These are phyloP conservation scores for Aldabrachelys gigantea DNA, from an alignment of 2,113 vertebrate genomes.

Conservation along the genomic window DNA sequence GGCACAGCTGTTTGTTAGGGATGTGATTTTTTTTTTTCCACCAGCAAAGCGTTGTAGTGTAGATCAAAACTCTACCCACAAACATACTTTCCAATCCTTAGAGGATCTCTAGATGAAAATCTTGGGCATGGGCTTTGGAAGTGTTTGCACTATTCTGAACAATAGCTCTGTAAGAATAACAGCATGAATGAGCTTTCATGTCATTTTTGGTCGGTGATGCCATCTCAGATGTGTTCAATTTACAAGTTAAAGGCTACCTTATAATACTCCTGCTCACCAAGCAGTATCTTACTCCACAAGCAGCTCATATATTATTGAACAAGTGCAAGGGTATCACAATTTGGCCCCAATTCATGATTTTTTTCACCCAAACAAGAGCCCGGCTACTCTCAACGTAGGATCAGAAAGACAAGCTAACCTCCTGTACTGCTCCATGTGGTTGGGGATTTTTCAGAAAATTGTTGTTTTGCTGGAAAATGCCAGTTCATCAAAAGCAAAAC, in stretches of 20 bases:
- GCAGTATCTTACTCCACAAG: not conserved
- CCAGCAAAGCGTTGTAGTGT: too few relatives aligned
- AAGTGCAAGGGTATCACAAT: not conserved
- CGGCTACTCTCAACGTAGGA: not conserved
- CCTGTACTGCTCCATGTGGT: too few relatives aligned
- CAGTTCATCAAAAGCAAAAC: too few relatives aligned
- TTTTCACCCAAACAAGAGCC: not conserved
- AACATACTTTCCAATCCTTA: not conserved
- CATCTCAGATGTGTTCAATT: not conserved
- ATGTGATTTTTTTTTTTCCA: too few relatives aligned
- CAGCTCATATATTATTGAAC: not conserved
- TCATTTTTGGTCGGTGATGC: fast-evolving
- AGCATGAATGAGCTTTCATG: not conserved
- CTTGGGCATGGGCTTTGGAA: not conserved
- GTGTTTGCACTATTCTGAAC: fast-evolving
- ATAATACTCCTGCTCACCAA: not conserved
- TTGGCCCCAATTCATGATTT: not conserved
- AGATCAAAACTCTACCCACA: not conserved
- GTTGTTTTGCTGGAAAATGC: too few relatives aligned
- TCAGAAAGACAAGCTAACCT: not conserved
- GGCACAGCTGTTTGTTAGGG: too few relatives aligned
- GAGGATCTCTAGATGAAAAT: fast-evolving
- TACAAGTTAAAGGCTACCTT: not conserved
- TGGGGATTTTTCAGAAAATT: too few relatives aligned
- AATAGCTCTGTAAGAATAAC: not conserved